Evolutionary conservation across 2,113 vertebrate genomes (phyloP).

Genomic region (Typhlomys cinereus): DNA sequence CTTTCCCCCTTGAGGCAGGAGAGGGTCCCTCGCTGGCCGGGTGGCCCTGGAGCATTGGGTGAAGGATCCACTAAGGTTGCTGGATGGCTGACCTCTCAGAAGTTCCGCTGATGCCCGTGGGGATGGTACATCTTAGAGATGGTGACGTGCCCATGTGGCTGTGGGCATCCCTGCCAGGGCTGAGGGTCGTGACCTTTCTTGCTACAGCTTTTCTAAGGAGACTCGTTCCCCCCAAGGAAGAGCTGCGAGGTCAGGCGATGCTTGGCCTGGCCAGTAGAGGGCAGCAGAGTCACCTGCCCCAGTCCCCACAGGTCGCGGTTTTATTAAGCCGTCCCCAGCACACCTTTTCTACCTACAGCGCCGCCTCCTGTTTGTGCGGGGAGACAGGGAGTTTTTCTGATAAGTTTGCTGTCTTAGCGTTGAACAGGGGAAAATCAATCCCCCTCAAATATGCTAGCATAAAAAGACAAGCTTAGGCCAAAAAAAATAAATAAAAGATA

Average conservation of each 20-base stretch:
- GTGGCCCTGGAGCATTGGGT: background rate
- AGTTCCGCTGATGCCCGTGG: background rate
- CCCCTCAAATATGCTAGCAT: background rate
- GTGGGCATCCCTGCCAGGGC: background rate
- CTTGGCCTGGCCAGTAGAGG: constrained; percentile 29
- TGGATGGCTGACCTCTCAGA: background rate
- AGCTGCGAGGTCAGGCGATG: no score
- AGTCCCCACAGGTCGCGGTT: background rate
- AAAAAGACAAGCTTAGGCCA: background rate
- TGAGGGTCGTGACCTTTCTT: background rate
- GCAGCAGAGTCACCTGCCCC: constrained; percentile 30
- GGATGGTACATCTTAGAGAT: background rate
- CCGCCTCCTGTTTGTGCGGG: background rate
- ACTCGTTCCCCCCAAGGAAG: background rate
- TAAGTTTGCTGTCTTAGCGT: background rate
- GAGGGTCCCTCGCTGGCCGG: background rate
- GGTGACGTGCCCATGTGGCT: background rate
- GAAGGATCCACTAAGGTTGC: background rate
- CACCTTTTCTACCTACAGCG: background rate
- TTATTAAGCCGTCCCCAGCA: background rate
- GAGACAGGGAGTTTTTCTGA: constrained; percentile 1
- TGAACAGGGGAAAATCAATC: background rate
- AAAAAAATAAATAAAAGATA: no score
- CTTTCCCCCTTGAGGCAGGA: background rate
- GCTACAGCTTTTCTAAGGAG: background rate